Evolutionary conservation across 2,888 invertebrate genomes (phyloP), one percentile per base, ranked within the genome.

Genomic region (Willowsia nigromaculata): DNA sequence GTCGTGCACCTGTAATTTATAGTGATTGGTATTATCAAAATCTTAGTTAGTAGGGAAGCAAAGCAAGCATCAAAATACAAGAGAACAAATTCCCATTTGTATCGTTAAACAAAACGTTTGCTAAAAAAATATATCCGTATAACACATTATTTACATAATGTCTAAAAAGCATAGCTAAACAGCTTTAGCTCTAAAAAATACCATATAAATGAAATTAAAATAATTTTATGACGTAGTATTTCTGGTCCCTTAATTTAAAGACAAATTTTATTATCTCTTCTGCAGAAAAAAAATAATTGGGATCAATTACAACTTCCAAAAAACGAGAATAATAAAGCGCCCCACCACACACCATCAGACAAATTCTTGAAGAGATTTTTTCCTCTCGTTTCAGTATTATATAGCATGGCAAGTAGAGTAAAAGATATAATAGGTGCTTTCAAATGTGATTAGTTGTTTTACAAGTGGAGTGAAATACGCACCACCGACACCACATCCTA

Each of bases 381-480:
- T 76, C 53, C 11, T 47, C 53, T 47, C n/a, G n/a, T n/a, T 65
- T 30, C 7, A 0, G 13, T 37, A 15, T 27, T 62, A 15, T 56
- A 18, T n/a, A 15, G 2, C 1, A 13, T 62, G 11, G 11, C 30
- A 62, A 33, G 33, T 65, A 22, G 56, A 56, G 56, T 56, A 56
- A 56, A 43, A 50, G 27, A 18, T 76, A 76, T 50, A 76, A 50
- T 47, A 76, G 47, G 50, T 76, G 50, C 76, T 76, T 81, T 81
- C 81, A 62, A 62, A 56, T 43, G 59, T 81, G 81, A 81, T 81
- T 81, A 59, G 81, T 81, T 81, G 81, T 27, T 81, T 81, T 62
- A 81, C 65, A 43, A 65, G 65, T 65, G 33, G 68, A 68, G 68
- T 86, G 80, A 86, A 86, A 40, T 65, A 78, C 50, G 43, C 40